A percentile compares a stretch with the other conserved stretches of the same genome.
These are phyloP conservation scores for Drosophila obscura DNA, from an alignment of 1,140 invertebrate genomes.

Conservation along the genomic window DNA sequence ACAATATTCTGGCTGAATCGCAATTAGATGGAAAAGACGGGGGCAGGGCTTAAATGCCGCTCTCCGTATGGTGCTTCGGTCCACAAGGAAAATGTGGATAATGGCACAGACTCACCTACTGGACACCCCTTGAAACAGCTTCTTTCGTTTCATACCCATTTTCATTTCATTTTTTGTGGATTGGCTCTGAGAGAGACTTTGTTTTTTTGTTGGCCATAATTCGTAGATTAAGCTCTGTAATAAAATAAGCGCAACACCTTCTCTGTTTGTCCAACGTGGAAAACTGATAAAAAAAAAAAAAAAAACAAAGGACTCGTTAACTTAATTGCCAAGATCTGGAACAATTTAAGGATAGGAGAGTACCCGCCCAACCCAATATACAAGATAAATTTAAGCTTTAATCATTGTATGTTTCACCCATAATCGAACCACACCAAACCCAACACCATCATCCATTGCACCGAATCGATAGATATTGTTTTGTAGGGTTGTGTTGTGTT, in stretches of 20 bases:
- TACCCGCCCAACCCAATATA: slow-evolving; percentile 3
- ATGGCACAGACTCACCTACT: slow-evolving; percentile 5
- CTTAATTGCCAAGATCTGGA: slow-evolving; percentile 36
- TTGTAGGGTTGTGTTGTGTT: slow-evolving; percentile 60
- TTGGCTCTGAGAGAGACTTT: slow-evolving; percentile 59
- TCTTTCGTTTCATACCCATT: slow-evolving; percentile 31
- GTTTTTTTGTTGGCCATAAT: slow-evolving; percentile 62
- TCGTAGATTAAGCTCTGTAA: slow-evolving; percentile 64
- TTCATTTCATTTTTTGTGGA: slow-evolving; percentile 29
- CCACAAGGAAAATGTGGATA: too few relatives aligned
- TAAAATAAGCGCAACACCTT: slow-evolving; percentile 68
- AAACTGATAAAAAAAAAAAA: slow-evolving; percentile 20
- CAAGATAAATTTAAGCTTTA: slow-evolving; percentile 35
- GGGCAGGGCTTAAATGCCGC: slow-evolving; percentile 1
- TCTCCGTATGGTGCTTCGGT: slow-evolving; percentile 31
- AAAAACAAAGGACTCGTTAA: slow-evolving; percentile 32
- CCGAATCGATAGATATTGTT: slow-evolving; percentile 65
- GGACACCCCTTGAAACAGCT: slow-evolving; percentile 34
- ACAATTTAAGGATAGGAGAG: slow-evolving; percentile 6
- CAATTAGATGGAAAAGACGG: slow-evolving; percentile 84
- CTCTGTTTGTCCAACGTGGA: slow-evolving; percentile 58
- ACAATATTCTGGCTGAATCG: slow-evolving; percentile 93
- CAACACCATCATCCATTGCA: slow-evolving; percentile 20
- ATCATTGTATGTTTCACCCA: slow-evolving; percentile 22
- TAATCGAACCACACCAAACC: slow-evolving; percentile 4